These are phyloP conservation scores for Laodelphax striatellus DNA, from an alignment of 1,140 invertebrate genomes.

Conservation along the genomic window DNA sequence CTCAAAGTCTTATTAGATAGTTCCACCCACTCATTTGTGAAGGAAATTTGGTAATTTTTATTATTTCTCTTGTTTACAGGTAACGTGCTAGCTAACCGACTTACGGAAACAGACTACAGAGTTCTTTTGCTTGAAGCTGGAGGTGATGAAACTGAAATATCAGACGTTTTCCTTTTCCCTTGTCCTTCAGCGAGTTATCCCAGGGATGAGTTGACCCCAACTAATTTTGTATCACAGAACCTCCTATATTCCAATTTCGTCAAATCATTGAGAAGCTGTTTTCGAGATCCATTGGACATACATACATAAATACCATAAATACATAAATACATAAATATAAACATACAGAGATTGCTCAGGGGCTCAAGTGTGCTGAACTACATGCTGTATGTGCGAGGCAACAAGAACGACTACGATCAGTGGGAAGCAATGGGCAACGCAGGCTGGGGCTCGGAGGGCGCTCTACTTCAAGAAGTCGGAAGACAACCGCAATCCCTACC, in stretches of 20 bases:
- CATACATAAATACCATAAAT: no score
- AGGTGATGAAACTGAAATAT: constrained; percentile 80
- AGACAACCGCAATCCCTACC: constrained; percentile 67
- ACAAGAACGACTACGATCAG: constrained; percentile 71
- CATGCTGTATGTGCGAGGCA: constrained; percentile 80
- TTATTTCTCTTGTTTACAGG: constrained; percentile 33
- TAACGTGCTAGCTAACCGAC: constrained; percentile 77
- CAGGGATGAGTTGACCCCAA: no score
- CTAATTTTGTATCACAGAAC: no score
- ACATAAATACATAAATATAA: no score
- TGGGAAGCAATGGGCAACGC: constrained; percentile 78
- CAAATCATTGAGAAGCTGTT: no score
- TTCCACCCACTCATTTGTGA: no score
- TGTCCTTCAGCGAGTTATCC: no score
- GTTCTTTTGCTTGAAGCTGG: constrained; percentile 83
- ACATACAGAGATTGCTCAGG: constrained; percentile 51
- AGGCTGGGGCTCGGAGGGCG: constrained; percentile 80
- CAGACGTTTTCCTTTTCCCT: constrained; percentile 45
- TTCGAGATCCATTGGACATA: no score
- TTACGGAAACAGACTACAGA: constrained; percentile 67
- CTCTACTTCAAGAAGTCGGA: constrained; percentile 81
- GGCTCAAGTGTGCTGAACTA: constrained; percentile 74
- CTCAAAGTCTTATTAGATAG: no score
- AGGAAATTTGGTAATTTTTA: constrained; percentile 18
- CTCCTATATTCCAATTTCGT: no score